Evolutionary conservation across 2,797 vertebrate genomes (phyloP), one percentile per base, ranked within the genome.

Genomic region (Austrolebias charrua): DNA sequence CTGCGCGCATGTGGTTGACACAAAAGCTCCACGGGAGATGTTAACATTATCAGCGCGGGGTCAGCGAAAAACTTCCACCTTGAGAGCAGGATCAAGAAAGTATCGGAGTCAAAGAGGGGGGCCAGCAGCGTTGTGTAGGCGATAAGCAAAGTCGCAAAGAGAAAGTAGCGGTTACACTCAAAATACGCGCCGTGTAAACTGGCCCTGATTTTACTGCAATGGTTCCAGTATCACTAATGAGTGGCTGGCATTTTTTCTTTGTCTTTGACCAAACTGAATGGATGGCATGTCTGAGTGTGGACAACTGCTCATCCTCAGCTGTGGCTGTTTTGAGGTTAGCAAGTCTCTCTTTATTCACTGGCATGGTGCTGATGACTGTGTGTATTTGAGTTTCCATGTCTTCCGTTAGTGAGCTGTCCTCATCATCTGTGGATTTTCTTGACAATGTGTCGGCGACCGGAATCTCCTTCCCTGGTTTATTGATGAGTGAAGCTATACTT

Each of bases 381-480:
- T 70, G 66, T 0, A 18, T 8, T 2, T 55, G 51, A 0, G 20
- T 42, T 5, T 60, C 54, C 55, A 55, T 59, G 7, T n/a, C 44
- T 4, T 69, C 50, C 29, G 31, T 1, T 14, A 46, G 19, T 18
- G 52, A 51, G 3, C 14, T 20, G 33, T 58, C 49, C 5, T 33
- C 16, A 2, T 48, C 31, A 15, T 35, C 8, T 15, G 58, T 28
- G 0, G 44, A 45, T 44, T 59, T 76, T 3, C 68, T 67, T 10
- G 29, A 67, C 16, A 63, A 6, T 0, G 29, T 65, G 44, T 56
- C 42, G 0, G 48, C 71, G 0, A 66, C 47, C 18, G 53, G 52
- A 2, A 66, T 66, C 4, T 58, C 19, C 13, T 48, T 55, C 1
- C 19, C 52, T 24, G 52, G 51, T 38, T n/a, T 53, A 43, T 63